Evolutionary conservation across 2,797 vertebrate genomes (phyloP).

Genomic region (Choloepus didactylus): DNA sequence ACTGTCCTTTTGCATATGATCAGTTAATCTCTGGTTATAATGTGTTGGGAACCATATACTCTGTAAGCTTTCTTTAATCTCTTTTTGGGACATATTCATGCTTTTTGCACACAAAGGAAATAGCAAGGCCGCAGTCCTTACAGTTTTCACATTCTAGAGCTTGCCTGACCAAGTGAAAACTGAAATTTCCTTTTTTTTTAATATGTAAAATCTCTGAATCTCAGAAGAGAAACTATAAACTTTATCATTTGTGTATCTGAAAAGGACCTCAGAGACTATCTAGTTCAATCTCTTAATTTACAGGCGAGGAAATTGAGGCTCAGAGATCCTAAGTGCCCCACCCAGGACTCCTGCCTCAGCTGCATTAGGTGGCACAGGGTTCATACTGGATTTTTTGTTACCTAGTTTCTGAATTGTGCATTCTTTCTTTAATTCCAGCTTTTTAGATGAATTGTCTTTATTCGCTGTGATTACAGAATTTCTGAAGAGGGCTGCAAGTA

Average conservation of each 20-base stretch:
- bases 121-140: slow-evolving; percentile 78
- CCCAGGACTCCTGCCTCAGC: slow-evolving; percentile 3
- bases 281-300: background rate
- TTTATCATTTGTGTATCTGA: slow-evolving; percentile 59
- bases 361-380: slow-evolving; percentile 40
- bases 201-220: slow-evolving; percentile 77
- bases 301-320: slow-evolving; percentile 64
- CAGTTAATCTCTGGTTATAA: background rate
- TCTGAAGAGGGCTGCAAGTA: slow-evolving; percentile 40
- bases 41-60: background rate
- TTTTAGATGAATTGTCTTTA: slow-evolving; percentile 58
- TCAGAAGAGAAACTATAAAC: slow-evolving; percentile 78
- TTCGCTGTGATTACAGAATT: slow-evolving; percentile 35
- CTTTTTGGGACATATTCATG: background rate
- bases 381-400: slow-evolving; percentile 34
- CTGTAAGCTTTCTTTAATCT: background rate
- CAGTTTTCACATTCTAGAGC: slow-evolving; percentile 82
- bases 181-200: slow-evolving; percentile 78
- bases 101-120: slow-evolving; percentile 61
- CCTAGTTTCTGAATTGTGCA: background rate
- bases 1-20: background rate
- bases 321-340: background rate
- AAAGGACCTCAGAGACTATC: slow-evolving; percentile 72
- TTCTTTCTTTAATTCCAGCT: slow-evolving; percentile 69
- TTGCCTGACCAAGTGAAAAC: slow-evolving; percentile 75